Conservation (phyloP, 2,888 invertebrate genomes). For the Euzophera pinguis region DNA sequence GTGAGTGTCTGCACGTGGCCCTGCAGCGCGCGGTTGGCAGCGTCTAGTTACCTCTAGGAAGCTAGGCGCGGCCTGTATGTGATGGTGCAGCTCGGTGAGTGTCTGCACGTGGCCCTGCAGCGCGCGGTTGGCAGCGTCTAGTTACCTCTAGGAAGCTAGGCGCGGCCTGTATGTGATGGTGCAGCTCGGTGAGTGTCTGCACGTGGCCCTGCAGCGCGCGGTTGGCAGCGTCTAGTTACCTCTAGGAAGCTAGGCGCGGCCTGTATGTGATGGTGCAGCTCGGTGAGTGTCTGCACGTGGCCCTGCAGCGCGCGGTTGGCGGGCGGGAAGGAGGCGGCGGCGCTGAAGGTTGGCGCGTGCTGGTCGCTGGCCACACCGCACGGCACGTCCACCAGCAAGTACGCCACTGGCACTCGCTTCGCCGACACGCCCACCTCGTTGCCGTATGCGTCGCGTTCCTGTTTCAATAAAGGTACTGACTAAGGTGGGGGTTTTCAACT, state of each 20-base stretch:
- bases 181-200: conserved; percentile 58
- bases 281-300: conserved; percentile 52
- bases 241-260: conserved; percentile 80
- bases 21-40: too few relatives aligned
- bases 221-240: conserved; percentile 49
- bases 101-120: conserved; percentile 50
- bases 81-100: conserved; percentile 54
- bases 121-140: conserved; percentile 57
- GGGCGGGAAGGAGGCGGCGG: conserved; percentile 51
- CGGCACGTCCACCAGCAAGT: conserved; percentile 97
- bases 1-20: too few relatives aligned
- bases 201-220: conserved; percentile 46
- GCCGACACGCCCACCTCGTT: conserved; percentile 97
- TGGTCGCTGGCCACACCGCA: conserved; percentile 89
- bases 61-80: conserved; percentile 45
- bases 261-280: conserved; percentile 54
- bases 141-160: conserved; percentile 80
- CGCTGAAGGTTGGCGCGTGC: conserved; percentile 19
- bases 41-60: too few relatives aligned
- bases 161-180: conserved; percentile 43
- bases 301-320: conserved; percentile 51
- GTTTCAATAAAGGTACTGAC: too few relatives aligned
- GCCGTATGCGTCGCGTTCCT: conserved; percentile 98
- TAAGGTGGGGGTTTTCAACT: too few relatives aligned
- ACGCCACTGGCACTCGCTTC: conserved; percentile 97